phyloP scores from a whole-genome alignment of 2,113 vertebrate genomes.

The Vicugna pacos region DNA sequence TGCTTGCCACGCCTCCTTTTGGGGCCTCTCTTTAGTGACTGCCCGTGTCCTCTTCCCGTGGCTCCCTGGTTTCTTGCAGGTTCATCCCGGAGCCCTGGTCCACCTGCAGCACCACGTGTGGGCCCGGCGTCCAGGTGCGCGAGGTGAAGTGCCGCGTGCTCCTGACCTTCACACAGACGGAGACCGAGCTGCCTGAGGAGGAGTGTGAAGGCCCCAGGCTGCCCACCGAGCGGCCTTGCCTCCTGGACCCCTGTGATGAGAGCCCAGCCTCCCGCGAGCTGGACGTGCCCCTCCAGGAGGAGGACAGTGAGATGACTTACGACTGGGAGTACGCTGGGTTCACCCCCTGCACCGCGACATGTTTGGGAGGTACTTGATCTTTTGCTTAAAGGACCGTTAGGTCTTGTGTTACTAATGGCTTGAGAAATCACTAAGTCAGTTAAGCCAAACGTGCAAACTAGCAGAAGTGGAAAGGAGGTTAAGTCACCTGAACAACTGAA shows the following conservation, averaged over 20 bases:
- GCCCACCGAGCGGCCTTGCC: slow-evolving; percentile 87
- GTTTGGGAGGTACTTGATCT: slow-evolving; percentile 88
- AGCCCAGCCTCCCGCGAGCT: slow-evolving; percentile 58
- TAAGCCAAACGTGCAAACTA: neutral
- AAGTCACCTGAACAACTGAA: neutral
- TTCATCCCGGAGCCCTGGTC: slow-evolving; percentile 94
- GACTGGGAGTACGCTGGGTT: slow-evolving; percentile 95
- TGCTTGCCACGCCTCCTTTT: accelerated
- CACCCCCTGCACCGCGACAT: slow-evolving; percentile 91
- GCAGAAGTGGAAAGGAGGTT: neutral
- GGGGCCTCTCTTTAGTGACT: neutral
- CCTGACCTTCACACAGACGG: slow-evolving; percentile 92
- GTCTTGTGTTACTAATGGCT: neutral
- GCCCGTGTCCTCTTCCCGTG: neutral
- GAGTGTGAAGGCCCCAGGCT: slow-evolving; percentile 90
- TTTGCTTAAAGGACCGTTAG: neutral
- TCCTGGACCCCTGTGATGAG: slow-evolving; percentile 85
- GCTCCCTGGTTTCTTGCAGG: slow-evolving; percentile 81
- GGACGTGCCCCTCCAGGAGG: neutral
- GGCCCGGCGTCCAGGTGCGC: slow-evolving; percentile 89
- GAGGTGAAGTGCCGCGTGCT: slow-evolving; percentile 92
- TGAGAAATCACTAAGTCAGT: accelerated
- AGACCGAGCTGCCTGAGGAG: slow-evolving; percentile 93
- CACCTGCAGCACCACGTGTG: slow-evolving; percentile 92
- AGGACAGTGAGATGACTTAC: slow-evolving; percentile 81